phyloP scores from a whole-genome alignment of 2,797 vertebrate species.

The Menidia menidia region DNA sequence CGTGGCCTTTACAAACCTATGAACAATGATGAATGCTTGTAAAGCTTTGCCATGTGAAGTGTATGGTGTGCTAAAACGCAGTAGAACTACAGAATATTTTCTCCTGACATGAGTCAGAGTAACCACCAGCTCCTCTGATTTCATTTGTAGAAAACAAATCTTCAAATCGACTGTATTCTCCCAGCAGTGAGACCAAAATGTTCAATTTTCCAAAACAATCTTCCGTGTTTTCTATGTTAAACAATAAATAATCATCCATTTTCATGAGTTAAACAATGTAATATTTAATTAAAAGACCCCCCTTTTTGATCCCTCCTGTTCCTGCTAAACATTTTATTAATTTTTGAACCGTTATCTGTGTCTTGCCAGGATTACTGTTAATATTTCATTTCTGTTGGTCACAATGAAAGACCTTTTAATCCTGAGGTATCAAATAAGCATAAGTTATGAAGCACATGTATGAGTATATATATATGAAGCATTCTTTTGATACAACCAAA shows the following conservation, averaged over 20 bases:
- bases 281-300: neutral
- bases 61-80: neutral
- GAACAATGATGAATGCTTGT: neutral
- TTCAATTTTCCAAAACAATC: slow-evolving; percentile 1
- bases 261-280: neutral
- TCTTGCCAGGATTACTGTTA: slow-evolving; percentile 2
- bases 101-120: neutral
- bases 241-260: neutral
- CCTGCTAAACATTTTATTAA: slow-evolving; percentile 23
- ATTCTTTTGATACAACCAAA: slow-evolving; percentile 54
- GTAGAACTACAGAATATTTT: neutral
- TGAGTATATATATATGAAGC: too few relatives aligned
- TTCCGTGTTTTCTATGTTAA: neutral
- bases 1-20: neutral
- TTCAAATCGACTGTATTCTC: neutral
- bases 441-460: slow-evolving; percentile 60
- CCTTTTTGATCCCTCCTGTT: slow-evolving; percentile 22
- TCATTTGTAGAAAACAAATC: neutral
- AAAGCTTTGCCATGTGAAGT: neutral
- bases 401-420: neutral
- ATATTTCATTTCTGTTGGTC: slow-evolving; percentile 21
- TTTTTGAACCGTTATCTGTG: neutral
- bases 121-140: neutral
- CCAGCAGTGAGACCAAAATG: neutral
- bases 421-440: slow-evolving; percentile 2